Evolutionary conservation across 1,140 invertebrate genomes (phyloP).

Genomic region (Drosophila cardini): DNA sequence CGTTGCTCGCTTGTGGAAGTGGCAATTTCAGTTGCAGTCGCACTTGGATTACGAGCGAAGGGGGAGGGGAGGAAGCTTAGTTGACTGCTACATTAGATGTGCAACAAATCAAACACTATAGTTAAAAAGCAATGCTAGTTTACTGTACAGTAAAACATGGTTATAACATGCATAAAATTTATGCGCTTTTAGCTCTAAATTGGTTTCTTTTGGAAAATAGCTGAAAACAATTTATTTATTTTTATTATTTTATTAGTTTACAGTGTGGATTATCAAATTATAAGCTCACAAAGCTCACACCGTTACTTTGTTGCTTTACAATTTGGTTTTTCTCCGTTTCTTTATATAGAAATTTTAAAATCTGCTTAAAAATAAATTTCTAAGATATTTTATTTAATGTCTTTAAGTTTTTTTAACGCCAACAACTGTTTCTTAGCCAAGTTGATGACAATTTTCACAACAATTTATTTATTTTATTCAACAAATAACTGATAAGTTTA

Average conservation of each 20-base stretch:
- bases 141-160: constrained; percentile 19
- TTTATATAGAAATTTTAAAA: no score
- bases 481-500: constrained; percentile 1
- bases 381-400: background rate
- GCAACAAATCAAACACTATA: constrained; percentile 59
- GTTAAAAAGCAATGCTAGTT: constrained; percentile 16
- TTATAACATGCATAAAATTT: background rate
- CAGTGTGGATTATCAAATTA: no score
- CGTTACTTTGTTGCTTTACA: no score
- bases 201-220: background rate
- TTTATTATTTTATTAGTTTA: no score
- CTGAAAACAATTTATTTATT: no score
- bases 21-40: constrained; percentile 18
- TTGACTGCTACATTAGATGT: constrained; percentile 27
- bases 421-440: background rate
- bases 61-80: constrained; percentile 9
- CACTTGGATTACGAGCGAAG: no score
- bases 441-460: background rate
- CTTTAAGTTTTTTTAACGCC: no score
- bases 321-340: no score
- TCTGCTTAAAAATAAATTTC: no score
- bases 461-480: constrained; percentile 5
- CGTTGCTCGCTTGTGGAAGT: background rate
- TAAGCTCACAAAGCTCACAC: no score
- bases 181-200: background rate